These are phyloP conservation scores for Jaculus jaculus DNA, from an alignment of 2,113 vertebrate genomes.

Conservation along the genomic window DNA sequence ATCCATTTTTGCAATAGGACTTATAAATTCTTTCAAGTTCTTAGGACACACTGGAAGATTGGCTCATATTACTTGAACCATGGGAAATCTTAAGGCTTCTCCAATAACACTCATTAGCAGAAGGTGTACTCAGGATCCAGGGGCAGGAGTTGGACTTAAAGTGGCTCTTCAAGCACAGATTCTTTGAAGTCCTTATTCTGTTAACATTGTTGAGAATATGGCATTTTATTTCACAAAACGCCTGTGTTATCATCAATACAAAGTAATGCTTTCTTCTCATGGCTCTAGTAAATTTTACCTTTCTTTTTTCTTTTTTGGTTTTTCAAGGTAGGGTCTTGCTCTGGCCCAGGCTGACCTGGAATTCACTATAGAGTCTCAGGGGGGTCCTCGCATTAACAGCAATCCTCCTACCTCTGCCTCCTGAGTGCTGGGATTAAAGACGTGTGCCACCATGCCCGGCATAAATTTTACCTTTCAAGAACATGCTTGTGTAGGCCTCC, in stretches of 20 bases:
- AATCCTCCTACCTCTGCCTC: too few relatives aligned
- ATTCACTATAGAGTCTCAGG: too few relatives aligned
- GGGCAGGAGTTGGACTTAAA: neutral
- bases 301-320: too few relatives aligned
- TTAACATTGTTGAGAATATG: neutral
- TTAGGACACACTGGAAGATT: neutral
- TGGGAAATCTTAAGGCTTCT: conserved; percentile 18
- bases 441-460: too few relatives aligned
- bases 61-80: neutral
- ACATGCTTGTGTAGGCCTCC: neutral
- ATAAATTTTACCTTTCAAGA: neutral
- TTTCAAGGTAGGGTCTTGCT: too few relatives aligned
- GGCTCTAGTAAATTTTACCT: neutral
- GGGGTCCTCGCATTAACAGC: too few relatives aligned
- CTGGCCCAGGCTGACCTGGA: too few relatives aligned
- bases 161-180: neutral
- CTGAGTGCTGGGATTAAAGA: too few relatives aligned
- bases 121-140: neutral
- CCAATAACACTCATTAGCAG: neutral
- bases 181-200: conserved; percentile 4
- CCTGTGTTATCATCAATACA: neutral
- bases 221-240: neutral
- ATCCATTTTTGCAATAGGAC: conserved; percentile 50
- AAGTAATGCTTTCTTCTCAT: neutral
- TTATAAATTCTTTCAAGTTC: conserved; percentile 36